A percentile compares a stretch with the other conserved stretches of the same genome.
phyloP scores from a whole-genome alignment of 2,797 vertebrate genomes.

The Heteromormyrus szaboi region DNA sequence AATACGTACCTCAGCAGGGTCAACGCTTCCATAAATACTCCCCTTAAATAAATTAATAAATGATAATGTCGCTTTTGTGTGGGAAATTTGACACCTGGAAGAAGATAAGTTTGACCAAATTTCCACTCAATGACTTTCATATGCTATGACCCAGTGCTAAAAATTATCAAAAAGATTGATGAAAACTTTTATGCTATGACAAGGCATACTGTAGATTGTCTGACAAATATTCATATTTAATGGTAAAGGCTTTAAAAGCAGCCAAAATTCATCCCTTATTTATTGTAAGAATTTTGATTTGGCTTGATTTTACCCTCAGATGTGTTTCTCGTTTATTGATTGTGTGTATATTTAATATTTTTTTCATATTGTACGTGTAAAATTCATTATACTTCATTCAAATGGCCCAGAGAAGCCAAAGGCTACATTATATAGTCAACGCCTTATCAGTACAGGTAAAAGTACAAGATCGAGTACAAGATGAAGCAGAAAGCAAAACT shows the following conservation, averaged over 20 bases:
- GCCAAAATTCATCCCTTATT: background rate
- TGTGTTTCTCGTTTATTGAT: background rate
- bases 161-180: background rate
- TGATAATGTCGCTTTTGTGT: background rate
- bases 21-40: conserved; percentile 1
- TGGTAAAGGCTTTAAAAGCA: background rate
- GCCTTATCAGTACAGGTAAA: background rate
- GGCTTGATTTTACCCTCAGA: background rate
- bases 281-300: background rate
- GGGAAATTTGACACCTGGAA: conserved; percentile 7
- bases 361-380: background rate
- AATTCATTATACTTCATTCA: background rate
- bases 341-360: background rate
- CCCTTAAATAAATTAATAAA: background rate
- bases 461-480: background rate
- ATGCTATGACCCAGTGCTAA: background rate
- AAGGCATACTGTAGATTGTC: background rate
- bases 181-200: background rate
- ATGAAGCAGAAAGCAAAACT: background rate
- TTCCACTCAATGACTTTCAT: background rate
- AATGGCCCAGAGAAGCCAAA: background rate
- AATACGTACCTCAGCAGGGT: background rate
- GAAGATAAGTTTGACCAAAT: background rate
- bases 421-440: background rate
- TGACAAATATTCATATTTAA: background rate